A percentile compares a stretch with the other conserved stretches of the same genome.
Conservation (phyloP, 2,888 invertebrate genomes). For the Arrhopalites spinosus region DNA sequence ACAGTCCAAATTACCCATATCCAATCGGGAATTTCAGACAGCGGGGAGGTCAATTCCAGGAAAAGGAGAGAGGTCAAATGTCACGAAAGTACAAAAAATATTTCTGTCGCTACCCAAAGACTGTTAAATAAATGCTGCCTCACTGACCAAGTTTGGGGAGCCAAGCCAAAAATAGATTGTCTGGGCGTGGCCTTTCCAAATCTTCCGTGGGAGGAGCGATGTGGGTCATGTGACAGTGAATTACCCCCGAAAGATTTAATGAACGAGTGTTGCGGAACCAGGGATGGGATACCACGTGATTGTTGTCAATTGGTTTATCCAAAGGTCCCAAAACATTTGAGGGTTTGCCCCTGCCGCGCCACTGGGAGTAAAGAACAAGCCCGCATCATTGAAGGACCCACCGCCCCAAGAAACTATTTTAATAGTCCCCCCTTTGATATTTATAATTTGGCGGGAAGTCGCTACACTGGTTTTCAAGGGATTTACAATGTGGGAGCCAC, state of each 20-base stretch:
- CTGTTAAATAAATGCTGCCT: not conserved
- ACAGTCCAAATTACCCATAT: not conserved
- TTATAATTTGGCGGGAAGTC: too few relatives aligned
- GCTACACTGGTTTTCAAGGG: too few relatives aligned
- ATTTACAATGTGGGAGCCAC: not conserved
- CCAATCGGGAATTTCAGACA: too few relatives aligned
- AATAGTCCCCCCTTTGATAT: too few relatives aligned
- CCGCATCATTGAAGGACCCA: too few relatives aligned
- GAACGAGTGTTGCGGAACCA: not conserved
- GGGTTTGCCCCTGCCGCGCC: not conserved
- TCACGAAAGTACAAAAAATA: not conserved
- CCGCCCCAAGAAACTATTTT: too few relatives aligned
- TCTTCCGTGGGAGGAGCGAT: not conserved
- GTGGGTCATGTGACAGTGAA: not conserved
- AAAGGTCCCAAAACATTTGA: not conserved
- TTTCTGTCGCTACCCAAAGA: not conserved
- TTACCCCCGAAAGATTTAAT: not conserved
- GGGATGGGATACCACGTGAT: not conserved
- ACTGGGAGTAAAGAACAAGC: not conserved
- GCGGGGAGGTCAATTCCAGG: too few relatives aligned
- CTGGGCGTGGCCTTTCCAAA: not conserved
- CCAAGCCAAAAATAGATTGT: not conserved
- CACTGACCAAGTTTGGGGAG: not conserved
- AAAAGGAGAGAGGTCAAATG: too few relatives aligned
- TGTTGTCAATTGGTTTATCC: not conserved